Base-by-base conservation (phyloP, 2,797 vertebrate species). In the Darevskia nairensis region DNA sequence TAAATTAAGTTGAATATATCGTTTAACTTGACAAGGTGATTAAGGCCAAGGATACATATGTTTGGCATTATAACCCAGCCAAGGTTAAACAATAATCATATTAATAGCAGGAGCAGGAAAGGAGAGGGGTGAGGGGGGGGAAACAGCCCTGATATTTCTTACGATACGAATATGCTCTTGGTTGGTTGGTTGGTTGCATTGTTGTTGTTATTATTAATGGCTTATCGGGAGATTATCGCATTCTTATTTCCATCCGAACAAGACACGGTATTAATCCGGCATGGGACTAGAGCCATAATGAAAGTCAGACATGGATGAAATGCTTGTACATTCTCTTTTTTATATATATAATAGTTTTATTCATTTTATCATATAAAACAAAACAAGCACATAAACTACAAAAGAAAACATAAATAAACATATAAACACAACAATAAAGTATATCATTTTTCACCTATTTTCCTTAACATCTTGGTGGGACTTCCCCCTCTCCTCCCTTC, bases 161-260 rank as follows among this genome's bases (percentile, higher is more conserved):
- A 55, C 50, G 13, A 55, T 55, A 55, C 50, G 13, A 55, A 55
- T 55, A 93, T 96, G 95, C 97, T 25, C 3, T 64, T 64, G 76
- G 13, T 50, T 35, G 35, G 13, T 50, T 35, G 35, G 35, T 35
- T 55, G 50, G 35, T 25, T 81, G 8, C 21, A 15, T 55, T 27
- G 41, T 35, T 27, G 4, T 39, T 80, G 85, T 94, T 96, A 95
- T 96, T 96, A 96, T 96, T 97, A 95, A 92, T 96, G 96, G 95
- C 96, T 97, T 97, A 97, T 97, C 95, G 90, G 95, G 93, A 97
- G 94, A 96, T 97, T 97, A 97, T 96, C 96, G 95, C 96, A 96
- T 97, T 97, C 96, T 93, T 84, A 95, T 96, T 95, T 90, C 90
- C 94, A 96, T 79, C 79, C 8, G 94, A 96, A 94, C 76, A 94